Evolutionary conservation across 2,888 invertebrate genomes (phyloP).

Genomic region (Hirtodrosophila trivittata): DNA sequence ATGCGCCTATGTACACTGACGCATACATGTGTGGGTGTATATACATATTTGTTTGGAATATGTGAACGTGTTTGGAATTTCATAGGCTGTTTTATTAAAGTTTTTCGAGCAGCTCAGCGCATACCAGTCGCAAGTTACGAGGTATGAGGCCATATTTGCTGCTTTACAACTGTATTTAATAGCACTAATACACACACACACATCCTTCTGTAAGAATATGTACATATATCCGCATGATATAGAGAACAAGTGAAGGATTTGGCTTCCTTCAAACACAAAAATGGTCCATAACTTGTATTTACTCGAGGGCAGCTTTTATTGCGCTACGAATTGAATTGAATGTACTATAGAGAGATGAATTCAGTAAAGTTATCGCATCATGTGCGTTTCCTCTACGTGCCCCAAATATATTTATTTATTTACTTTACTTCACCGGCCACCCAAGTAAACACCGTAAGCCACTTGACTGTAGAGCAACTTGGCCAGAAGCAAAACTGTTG

Average conservation of each 20-base stretch:
- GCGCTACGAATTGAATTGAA: constrained; percentile 38
- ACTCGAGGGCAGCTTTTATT: constrained; percentile 33
- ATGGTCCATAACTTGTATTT: constrained; percentile 55
- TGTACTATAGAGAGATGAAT: constrained; percentile 12
- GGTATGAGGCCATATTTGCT: constrained; percentile 45
- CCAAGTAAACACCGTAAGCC: constrained; percentile 17
- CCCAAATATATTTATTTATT: constrained; percentile 46
- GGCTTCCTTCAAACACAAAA: constrained; percentile 27
- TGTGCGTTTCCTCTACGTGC: constrained; percentile 58
- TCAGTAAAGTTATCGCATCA: constrained; percentile 49
- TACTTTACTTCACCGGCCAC: constrained; percentile 1
- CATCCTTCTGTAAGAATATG: background rate
- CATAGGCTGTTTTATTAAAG: constrained; percentile 32
- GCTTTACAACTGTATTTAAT: constrained; percentile 58
- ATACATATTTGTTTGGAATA: constrained; percentile 38
- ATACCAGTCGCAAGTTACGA: constrained; percentile 4
- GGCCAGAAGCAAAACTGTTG: constrained; percentile 44
- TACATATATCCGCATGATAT: constrained; percentile 9
- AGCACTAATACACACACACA: background rate
- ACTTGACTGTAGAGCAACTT: background rate
- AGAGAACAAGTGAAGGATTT: constrained; percentile 37
- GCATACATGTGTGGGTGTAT: constrained; percentile 12
- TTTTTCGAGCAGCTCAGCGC: constrained; percentile 6
- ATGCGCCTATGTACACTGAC: background rate
- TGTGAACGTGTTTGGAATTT: constrained; percentile 64